Conservation (phyloP, 2,888 invertebrate species). For the Tipula confusa region DNA sequence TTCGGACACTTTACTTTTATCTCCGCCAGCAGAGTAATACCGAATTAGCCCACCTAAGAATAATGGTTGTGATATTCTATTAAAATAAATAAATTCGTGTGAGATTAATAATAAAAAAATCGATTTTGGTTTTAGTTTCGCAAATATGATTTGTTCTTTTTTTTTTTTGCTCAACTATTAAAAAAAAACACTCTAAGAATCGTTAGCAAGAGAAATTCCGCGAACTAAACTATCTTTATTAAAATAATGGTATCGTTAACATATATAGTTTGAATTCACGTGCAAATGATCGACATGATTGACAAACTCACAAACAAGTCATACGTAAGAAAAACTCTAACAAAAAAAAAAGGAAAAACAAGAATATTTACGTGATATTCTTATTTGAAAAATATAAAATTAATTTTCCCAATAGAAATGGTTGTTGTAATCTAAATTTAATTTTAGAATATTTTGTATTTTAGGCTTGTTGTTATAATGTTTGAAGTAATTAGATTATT, state of each 20-base stretch:
- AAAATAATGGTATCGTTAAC: slow-evolving; percentile 4
- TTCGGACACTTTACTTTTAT: slow-evolving; percentile 42
- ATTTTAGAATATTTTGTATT: not conserved
- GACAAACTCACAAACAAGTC: slow-evolving; percentile 30
- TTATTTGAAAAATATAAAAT: slow-evolving; percentile 26
- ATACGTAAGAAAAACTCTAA: not conserved
- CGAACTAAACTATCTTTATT: not conserved
- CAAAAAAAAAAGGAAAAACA: not conserved
- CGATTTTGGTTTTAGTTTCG: too few species aligned
- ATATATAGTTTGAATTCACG: not conserved
- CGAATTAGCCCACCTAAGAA: slow-evolving; percentile 60
- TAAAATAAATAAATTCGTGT: slow-evolving; percentile 34
- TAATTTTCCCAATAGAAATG: slow-evolving; percentile 32
- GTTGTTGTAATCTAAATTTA: slow-evolving; percentile 34
- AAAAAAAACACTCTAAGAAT: not conserved
- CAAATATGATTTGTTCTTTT: too few species aligned
- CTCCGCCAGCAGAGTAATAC: slow-evolving; percentile 51
- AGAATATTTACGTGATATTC: slow-evolving; percentile 30
- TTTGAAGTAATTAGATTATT: not conserved
- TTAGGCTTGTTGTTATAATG: not conserved
- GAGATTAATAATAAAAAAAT: slow-evolving; percentile 29
- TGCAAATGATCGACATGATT: not conserved
- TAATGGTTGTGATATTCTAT: slow-evolving; percentile 60
- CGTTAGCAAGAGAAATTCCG: not conserved
- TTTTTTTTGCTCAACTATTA: not conserved